Percentiles rank a stretch among this genome's conserved stretches.
Evolutionary conservation across 2,113 vertebrate genomes (phyloP).

Genomic region (Salvator merianae): DNA sequence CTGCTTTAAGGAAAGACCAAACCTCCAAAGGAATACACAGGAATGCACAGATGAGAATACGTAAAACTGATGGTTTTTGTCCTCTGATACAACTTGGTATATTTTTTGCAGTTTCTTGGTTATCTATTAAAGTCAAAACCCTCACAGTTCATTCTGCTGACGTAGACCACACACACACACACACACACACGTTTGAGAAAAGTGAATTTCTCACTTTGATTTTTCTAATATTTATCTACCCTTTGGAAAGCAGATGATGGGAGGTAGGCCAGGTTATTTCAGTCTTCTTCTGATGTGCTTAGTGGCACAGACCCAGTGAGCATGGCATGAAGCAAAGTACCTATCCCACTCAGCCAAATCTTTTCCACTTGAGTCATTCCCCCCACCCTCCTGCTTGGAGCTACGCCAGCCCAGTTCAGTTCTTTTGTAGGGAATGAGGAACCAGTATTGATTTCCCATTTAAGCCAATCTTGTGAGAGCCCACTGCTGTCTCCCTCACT

Average conservation of each 20-base stretch:
- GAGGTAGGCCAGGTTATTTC: conserved; percentile 60
- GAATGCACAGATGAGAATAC: conserved; percentile 38
- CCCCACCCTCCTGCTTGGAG: conserved; percentile 58
- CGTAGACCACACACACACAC: no score
- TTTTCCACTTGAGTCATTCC: conserved; percentile 54
- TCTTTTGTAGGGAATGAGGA: conserved; percentile 69
- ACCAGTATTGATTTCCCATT: conserved; percentile 70
- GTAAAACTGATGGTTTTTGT: conserved; percentile 44
- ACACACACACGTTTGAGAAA: no score
- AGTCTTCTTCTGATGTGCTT: conserved; percentile 55
- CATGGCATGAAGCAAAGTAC: conserved; percentile 32
- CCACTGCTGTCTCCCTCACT: conserved; percentile 52
- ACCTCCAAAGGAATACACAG: no score
- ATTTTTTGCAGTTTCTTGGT: conserved; percentile 45
- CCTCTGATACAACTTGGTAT: conserved; percentile 38
- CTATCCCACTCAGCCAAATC: conserved; percentile 50
- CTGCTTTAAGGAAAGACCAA: no score
- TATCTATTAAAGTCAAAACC: background rate
- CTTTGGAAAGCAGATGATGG: conserved; percentile 55
- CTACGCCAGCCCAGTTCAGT: conserved; percentile 63
- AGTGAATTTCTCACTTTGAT: conserved; percentile 52
- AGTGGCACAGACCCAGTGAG: conserved; percentile 57
- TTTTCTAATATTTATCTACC: conserved; percentile 59
- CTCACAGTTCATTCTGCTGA: no score
- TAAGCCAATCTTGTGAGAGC: conserved; percentile 54